A percentile compares a stretch with the other conserved stretches of the same genome.
phyloP scores from a whole-genome alignment of 2,888 invertebrate genomes.

The Cenopis cana region DNA sequence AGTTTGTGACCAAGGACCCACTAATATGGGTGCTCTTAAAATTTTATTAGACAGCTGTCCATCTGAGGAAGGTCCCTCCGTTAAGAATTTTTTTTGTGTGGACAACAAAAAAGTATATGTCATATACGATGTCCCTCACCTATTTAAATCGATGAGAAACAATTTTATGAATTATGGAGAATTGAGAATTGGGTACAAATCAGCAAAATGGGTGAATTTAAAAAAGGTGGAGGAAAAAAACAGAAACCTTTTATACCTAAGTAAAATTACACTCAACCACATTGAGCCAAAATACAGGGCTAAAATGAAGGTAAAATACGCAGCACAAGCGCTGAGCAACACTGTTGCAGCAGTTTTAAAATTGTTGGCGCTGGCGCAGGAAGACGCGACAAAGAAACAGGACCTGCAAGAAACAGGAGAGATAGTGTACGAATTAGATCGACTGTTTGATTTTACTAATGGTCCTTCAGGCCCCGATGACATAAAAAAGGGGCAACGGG shows the following conservation, averaged over 20 bases:
- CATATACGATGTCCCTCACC: not conserved
- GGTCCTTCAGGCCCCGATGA: conserved; percentile 46
- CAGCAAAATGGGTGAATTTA: not conserved
- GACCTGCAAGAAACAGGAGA: conserved; percentile 43
- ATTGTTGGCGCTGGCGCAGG: not conserved
- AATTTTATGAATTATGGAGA: not conserved
- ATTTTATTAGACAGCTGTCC: not conserved
- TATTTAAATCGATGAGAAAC: not conserved
- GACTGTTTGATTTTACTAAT: conserved; percentile 47
- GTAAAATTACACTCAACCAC: not conserved
- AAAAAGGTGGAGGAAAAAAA: not conserved
- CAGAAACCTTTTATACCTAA: not conserved
- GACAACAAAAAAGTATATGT: not conserved
- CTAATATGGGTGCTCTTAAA: not conserved
- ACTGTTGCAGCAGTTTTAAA: not conserved
- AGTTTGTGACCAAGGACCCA: not conserved
- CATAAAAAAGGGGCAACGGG: conserved; percentile 38
- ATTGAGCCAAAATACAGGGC: not conserved
- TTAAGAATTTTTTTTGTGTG: no score
- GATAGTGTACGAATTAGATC: conserved; percentile 40
- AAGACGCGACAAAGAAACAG: not conserved
- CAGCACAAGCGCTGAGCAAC: not conserved
- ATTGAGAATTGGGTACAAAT: not conserved
- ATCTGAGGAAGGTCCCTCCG: not conserved
- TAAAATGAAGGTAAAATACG: not conserved